Evolutionary conservation across 2,797 vertebrate species (phyloP), one percentile per base, ranked within the genome.

Genomic region (Lagocephalus sceleratus): DNA sequence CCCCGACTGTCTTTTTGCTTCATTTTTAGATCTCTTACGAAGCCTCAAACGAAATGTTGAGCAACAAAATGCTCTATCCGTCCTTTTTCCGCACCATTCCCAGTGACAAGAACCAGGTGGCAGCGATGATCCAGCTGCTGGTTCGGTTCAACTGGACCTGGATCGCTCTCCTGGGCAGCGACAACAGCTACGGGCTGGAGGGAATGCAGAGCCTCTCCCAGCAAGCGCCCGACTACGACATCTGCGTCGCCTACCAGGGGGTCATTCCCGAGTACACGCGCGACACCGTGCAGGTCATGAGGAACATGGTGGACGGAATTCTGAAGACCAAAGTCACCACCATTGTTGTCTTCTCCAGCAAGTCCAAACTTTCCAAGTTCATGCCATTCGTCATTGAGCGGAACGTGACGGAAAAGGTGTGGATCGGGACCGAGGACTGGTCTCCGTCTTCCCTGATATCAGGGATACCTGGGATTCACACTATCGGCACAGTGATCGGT

Each of bases 401-500:
- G 45, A 91, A 93, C 3, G 16, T 94, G 47, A 90, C 85, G 0
- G 81, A 63, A 1, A 78, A 87, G 9, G 91, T 95, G 66, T 95
- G 94, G 94, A 87, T 96, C 0, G 92, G 91, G 1, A 84, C 91
- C 0, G 92, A 95, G 79, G 92, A 93, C 71, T 94, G 92, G 92
- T 88, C 93, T 0, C 63, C 79, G 0, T 80, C 92, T 2, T 84
- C 76, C 0, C 48, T 61, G 0, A 73, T 94, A 59, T 88, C 92
- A 19, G 35, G n/a, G 6, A 71, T 93, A 12, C 40, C 75, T 0
- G 78, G 84, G 12, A 85, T 94, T 54, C 68, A 66, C 14, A 84
- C 44, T 3, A 75, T 91, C 0, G 94, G 94, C 46, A 92, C 91
- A 4, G 85, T 95, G 49, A 53, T 95, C 0, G 93, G 93, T 0